Evolutionary conservation across 2,797 vertebrate genomes (phyloP).

Genomic region (Ciconia nigra): DNA sequence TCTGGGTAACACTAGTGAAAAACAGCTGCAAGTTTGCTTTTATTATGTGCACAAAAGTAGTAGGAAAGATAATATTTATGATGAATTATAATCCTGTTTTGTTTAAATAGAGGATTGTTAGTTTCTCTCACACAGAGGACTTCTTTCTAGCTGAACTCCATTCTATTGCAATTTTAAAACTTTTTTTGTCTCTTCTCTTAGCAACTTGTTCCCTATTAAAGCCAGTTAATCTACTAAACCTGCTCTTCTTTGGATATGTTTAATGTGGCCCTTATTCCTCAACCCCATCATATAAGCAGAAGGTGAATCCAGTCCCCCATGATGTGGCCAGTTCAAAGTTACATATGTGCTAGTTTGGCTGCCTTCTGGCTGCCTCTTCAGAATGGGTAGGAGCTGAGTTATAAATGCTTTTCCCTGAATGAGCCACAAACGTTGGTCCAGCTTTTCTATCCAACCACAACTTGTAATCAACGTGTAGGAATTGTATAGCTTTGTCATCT

Average conservation of each 20-base stretch:
- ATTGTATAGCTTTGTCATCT: not conserved
- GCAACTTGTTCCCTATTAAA: not conserved
- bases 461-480: not conserved
- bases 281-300: not conserved
- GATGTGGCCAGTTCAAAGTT: not conserved
- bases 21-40: not conserved
- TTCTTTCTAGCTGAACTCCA: not conserved
- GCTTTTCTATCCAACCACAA: not conserved
- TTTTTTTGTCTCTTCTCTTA: not conserved
- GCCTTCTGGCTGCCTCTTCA: not conserved
- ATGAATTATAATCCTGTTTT: not conserved
- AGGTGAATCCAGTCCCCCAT: not conserved
- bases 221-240: not conserved
- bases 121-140: not conserved
- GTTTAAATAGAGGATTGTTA: not conserved
- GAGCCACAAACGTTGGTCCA: not conserved
- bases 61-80: not conserved
- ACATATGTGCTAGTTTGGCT: not conserved
- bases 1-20: not conserved
- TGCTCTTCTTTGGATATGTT: not conserved
- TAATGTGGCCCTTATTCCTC: not conserved
- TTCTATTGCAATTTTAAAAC: not conserved
- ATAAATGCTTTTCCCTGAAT: not conserved
- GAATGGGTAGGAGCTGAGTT: not conserved
- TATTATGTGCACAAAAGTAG: not conserved